Percentiles rank a stretch among this genome's conserved stretches.
Conservation (phyloP, 1,140 invertebrate species). For the Cecropterus lyciades region DNA sequence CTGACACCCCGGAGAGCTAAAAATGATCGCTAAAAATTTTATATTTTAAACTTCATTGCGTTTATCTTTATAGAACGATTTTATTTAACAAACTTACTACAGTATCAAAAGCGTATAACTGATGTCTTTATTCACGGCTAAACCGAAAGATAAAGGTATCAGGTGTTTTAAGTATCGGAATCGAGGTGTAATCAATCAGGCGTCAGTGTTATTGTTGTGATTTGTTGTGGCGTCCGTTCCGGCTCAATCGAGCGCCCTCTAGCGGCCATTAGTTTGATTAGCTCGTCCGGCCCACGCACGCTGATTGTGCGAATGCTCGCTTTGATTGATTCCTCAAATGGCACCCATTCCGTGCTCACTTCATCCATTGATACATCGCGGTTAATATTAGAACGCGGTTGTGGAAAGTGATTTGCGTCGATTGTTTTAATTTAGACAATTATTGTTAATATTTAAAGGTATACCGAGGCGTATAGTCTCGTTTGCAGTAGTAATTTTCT, state of each 20-base stretch:
- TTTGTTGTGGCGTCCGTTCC: constrained; percentile 61
- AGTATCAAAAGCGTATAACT: too few species aligned
- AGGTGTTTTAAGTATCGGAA: constrained; percentile 53
- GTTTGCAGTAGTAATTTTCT: too few species aligned
- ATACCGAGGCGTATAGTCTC: too few species aligned
- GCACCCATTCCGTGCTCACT: constrained; percentile 59
- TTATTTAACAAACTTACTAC: too few species aligned
- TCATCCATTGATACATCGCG: constrained; percentile 47
- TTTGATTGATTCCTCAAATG: constrained; percentile 78
- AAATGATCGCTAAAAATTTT: constrained; percentile 52
- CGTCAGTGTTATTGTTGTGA: constrained; percentile 76
- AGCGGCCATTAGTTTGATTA: constrained; percentile 78
- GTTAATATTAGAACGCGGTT: neutral
- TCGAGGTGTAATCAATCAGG: constrained; percentile 70
- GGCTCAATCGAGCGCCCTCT: constrained; percentile 55
- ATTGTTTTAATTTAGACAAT: too few species aligned
- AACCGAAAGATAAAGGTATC: neutral
- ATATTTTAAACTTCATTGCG: too few species aligned
- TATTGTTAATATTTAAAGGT: too few species aligned
- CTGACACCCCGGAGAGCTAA: constrained; percentile 58
- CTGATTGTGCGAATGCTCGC: constrained; percentile 71
- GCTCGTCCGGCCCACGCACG: constrained; percentile 71
- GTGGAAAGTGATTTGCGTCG: too few species aligned
- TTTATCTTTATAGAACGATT: too few species aligned
- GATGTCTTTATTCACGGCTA: neutral